Base-by-base conservation (phyloP, 2,113 vertebrate genomes). In the Raja brachyura region DNA sequence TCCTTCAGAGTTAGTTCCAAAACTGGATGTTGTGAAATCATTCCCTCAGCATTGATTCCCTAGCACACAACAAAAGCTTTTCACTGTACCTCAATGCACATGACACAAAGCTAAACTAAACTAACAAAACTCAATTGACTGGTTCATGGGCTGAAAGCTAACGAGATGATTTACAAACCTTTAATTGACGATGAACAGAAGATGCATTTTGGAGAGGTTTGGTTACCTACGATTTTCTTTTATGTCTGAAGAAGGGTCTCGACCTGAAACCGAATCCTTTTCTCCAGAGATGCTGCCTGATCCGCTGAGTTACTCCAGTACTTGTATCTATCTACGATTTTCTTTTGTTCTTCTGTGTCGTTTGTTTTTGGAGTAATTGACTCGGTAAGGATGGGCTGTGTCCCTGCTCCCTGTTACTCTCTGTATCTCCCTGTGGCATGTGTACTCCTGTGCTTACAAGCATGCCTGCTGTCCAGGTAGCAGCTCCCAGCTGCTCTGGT, bases 381-480 rank as follows among this genome's bases (percentile, higher is more conserved):
- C 81, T 78, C 25, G 79, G 9, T 56, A 11, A 93, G 54, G 54
- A 31, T n/a, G 13, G 25, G 61, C 0, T 68, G 56, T 61, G 63
- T 25, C 28, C 14, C 39, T 18, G 20, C 13, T 25, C 5, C 81
- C 59, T 3, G 14, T 18, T 63, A 7, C 56, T n/a, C 48, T 16
- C 28, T 61, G 74, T 31, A 28, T 61, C 63, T 76, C 39, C 59
- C 93, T 79, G 74, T 81, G 22, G 56, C 63, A 20, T 81, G 63
- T 66, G 25, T 81, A 79, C 79, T 79, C 76, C 93, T 66, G 59
- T 93, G 78, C 77, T 93, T 93, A 28, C 70, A 77, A 48, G 59
- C 78, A 25, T 79, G 76, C 74, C 93, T 77, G 54, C n/a, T 22
- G 76, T 66, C 76, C 13, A 78, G 74, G 79, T 76, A 93, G 93